Base-by-base conservation (phyloP, 2,888 invertebrate genomes). In the Phrixothrix hirtus region DNA sequence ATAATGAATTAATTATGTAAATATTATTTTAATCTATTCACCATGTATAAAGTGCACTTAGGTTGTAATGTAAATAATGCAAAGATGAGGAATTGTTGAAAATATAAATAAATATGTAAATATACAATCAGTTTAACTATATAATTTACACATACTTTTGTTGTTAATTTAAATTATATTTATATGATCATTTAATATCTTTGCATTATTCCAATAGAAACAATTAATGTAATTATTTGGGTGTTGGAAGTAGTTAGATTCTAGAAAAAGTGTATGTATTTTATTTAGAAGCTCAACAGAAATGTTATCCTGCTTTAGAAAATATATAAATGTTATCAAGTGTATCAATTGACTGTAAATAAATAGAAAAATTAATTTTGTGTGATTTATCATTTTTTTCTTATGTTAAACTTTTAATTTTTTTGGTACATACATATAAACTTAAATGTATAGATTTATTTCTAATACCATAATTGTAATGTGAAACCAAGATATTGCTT, bases 31-130 rank as follows among this genome's bases (percentile, higher is more conserved):
- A 26, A 42, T 17, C 21, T 13, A 9, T 51, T 51, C 50, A 51
- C 50, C 27, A 34, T 51, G 50, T 51, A 51, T 39, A 51, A 45
- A 51, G 50, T 51, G 50, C 50, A 51, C 50, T 51, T 51, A 51
- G 50, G 16, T 44, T n/a, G n/a, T n/a, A n/a, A n/a, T 38, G 17
- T 50, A 44, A 21, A 21, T 21, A 36, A 34, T 15, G 14, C 34
- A 34, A 34, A 34, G 4, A 15, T 10, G 11, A 14, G 6, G 34
- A 15, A 2, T 6, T 2, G 3, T 16, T 34, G n/a, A 17, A 10
- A 12, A 13, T 25, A 12, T 11, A 38, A 14, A 14, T 38, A 38
- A 6, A 38, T 38, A 27, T 13, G 13, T 31, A 31, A 31, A 31
- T 6, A 12, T 34, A 2, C 32, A 32, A 7, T 13, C 7, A 12